Evolutionary conservation across 1,140 invertebrate species (phyloP).

Genomic region (Cydia splendana): DNA sequence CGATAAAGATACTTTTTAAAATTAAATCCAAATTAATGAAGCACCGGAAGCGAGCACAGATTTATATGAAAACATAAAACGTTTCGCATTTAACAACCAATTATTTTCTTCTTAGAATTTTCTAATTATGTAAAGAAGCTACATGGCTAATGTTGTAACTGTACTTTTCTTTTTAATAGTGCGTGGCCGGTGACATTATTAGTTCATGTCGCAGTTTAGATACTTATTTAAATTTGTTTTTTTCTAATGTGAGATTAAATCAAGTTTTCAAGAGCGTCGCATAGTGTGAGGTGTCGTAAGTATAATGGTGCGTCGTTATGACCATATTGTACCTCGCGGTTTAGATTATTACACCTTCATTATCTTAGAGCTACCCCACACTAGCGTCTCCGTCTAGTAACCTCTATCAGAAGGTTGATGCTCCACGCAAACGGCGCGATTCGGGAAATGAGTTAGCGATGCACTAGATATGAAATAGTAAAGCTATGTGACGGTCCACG

Average conservation of each 20-base stretch:
- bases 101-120: constrained; percentile 49
- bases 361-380: too few species aligned
- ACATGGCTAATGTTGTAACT: constrained; percentile 24
- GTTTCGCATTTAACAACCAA: constrained; percentile 48
- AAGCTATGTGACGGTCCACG: too few species aligned
- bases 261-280: neutral
- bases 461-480: too few species aligned
- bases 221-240: constrained; percentile 25
- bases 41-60: constrained; percentile 57
- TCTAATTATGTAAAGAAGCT: constrained; percentile 34
- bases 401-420: too few species aligned
- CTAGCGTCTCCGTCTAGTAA: too few species aligned
- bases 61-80: constrained; percentile 61
- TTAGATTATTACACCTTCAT: neutral
- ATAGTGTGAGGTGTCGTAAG: neutral
- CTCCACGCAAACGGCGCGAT: too few species aligned
- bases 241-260: constrained; percentile 31
- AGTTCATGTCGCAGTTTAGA: constrained; percentile 9
- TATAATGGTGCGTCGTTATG: neutral
- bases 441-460: too few species aligned
- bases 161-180: constrained; percentile 18
- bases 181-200: constrained; percentile 21
- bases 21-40: constrained; percentile 55
- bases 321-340: neutral
- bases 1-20: constrained; percentile 49